Percentiles rank a stretch among this genome's conserved stretches.
Evolutionary conservation across 2,113 vertebrate genomes (phyloP).

Genomic region (Diadophis punctatus): DNA sequence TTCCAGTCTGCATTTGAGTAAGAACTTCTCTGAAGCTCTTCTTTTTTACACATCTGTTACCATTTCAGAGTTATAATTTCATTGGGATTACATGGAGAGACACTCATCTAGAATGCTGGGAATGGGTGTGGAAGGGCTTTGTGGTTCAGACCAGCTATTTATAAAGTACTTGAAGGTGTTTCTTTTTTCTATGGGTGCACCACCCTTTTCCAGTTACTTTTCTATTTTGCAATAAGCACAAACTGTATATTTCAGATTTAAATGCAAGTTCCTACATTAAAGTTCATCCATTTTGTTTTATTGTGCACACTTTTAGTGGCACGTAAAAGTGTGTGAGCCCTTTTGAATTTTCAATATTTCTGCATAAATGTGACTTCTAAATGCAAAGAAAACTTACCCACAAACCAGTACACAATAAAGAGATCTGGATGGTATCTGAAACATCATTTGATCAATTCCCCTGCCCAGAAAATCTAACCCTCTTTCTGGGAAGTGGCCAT

Average conservation of each 20-base stretch:
- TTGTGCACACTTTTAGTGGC: background rate
- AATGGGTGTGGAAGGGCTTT: slow-evolving; percentile 31
- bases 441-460: background rate
- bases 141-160: slow-evolving; percentile 38
- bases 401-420: background rate
- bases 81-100: background rate
- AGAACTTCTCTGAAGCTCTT: background rate
- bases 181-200: slow-evolving; percentile 21
- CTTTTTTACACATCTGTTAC: background rate
- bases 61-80: background rate
- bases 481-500: background rate
- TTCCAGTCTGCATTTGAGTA: background rate
- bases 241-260: background rate
- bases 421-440: background rate
- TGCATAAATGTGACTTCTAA: background rate
- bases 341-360: background rate
- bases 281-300: background rate
- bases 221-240: background rate
- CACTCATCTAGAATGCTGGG: slow-evolving; percentile 23
- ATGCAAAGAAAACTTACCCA: background rate
- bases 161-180: background rate
- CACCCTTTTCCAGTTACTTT: background rate
- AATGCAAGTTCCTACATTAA: background rate
- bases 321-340: background rate
- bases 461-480: background rate